Evolutionary conservation across 2,888 invertebrate genomes (phyloP).

Genomic region (Colostygia pectinataria): DNA sequence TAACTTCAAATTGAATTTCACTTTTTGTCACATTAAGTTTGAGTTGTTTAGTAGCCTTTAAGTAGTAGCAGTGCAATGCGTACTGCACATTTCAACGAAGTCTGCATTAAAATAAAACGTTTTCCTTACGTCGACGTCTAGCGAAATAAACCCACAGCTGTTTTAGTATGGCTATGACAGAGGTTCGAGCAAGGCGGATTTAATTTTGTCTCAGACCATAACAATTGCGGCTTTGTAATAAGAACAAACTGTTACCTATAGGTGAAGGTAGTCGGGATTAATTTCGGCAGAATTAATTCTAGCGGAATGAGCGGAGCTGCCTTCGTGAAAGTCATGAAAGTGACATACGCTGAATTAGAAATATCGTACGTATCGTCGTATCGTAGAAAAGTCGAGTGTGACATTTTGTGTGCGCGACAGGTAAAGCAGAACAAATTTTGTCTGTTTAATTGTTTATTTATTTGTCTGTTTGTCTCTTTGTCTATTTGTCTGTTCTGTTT

Average conservation of each 20-base stretch:
- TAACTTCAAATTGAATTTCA: no score
- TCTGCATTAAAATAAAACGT: no score
- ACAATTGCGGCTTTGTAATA: conserved; percentile 53
- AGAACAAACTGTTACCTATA: conserved; percentile 58
- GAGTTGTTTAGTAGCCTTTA: no score
- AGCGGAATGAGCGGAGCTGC: conserved; percentile 42
- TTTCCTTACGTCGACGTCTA: no score
- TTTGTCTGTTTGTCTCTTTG: no score
- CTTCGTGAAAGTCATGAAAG: conserved; percentile 34
- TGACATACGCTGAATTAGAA: conserved; percentile 11
- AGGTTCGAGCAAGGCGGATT: conserved; percentile 42
- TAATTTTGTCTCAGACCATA: conserved; percentile 51
- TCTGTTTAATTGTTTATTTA: no score
- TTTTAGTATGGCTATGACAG: conserved; percentile 6
- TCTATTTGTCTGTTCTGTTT: no score
- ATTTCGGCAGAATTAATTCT: conserved; percentile 58
- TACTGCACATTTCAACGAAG: no score
- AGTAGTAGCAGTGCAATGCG: no score
- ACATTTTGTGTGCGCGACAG: no score
- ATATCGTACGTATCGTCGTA: not conserved
- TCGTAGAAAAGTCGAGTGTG: not conserved
- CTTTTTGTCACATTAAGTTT: no score
- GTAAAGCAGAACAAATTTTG: no score
- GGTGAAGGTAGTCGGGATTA: conserved; percentile 52
- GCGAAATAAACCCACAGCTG: not conserved